Base-by-base conservation (phyloP, 2,888 invertebrate species). In the Netelia fuscicornis region DNA sequence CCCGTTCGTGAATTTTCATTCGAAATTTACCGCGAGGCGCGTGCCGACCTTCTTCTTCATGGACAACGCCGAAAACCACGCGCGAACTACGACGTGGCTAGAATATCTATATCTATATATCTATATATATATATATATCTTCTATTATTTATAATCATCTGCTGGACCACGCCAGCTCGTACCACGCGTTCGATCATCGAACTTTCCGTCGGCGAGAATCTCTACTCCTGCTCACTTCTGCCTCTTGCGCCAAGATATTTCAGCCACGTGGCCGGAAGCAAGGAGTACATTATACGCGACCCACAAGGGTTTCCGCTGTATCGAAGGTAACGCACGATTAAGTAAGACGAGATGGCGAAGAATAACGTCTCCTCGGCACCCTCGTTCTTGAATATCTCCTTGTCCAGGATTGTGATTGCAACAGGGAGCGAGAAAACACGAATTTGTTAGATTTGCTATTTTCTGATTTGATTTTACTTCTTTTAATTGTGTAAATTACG, bases 201-300 rank as follows among this genome's bases (percentile, higher is more conserved):
- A 79, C 79, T 74, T 62, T 62, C 48, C 76, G 54, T 75, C 76
- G 23, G 11, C 60, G 82, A 72, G 37, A 37, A 37, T 37, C 37
- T 37, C 37, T 37, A 37, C 37, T 6, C 37, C 37, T 37, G 37
- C 37, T 37, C 37, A 37, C 37, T 37, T 37, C 8, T 37, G 58
- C 71, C 44, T 6, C 25, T 20, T 9, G 3, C 68, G 62, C 42
- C 42, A 58, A 77, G 65, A 60, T 58, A 20, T 71, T 17, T 20
- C 84, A 82, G 90, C 90, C 93, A 92, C 93, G 92, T 93, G 92
- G 92, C 93, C 93, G 93, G 93, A 93, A 92, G 92, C 70, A 90
- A 88, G 90, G 89, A 88, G 88, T 89, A 87, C 84, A 84, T 90
- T 89, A 89, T 89, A 23, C 30, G 37, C 20, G 10, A 23, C 1